Conservation (phyloP, 1,140 invertebrate genomes). For the Berghia stephanieae region DNA sequence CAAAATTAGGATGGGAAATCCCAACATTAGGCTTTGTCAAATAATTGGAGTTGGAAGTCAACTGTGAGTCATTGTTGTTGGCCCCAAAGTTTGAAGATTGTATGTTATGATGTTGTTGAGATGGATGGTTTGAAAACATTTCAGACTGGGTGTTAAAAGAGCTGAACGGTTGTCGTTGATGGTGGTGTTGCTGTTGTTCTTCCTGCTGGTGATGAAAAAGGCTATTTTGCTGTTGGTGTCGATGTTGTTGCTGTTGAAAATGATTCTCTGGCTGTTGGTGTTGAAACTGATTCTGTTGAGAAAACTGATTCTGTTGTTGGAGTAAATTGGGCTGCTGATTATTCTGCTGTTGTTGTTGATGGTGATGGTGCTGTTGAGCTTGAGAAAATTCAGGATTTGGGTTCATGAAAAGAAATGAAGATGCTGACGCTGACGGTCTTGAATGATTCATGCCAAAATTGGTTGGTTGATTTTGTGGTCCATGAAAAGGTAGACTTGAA, state of each 20-base stretch:
- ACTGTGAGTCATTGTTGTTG: too few relatives aligned
- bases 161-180: constrained; percentile 11
- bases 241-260: background rate
- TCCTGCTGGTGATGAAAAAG: background rate
- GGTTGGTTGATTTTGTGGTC: too few relatives aligned
- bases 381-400: background rate
- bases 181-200: background rate
- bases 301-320: background rate
- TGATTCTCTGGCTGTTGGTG: constrained; percentile 16
- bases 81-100: too few relatives aligned
- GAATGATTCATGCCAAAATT: background rate
- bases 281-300: background rate
- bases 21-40: too few relatives aligned
- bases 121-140: too few relatives aligned
- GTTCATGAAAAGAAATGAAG: background rate
- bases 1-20: too few relatives aligned
- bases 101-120: too few relatives aligned
- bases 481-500: background rate
- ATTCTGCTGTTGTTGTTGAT: background rate
- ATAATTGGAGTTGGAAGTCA: too few relatives aligned
- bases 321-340: background rate
- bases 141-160: too few relatives aligned
- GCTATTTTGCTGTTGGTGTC: background rate
- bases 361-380: background rate
- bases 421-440: background rate